Base-by-base conservation (phyloP, 2,113 vertebrate genomes). In the Pseudonaja textilis region DNA sequence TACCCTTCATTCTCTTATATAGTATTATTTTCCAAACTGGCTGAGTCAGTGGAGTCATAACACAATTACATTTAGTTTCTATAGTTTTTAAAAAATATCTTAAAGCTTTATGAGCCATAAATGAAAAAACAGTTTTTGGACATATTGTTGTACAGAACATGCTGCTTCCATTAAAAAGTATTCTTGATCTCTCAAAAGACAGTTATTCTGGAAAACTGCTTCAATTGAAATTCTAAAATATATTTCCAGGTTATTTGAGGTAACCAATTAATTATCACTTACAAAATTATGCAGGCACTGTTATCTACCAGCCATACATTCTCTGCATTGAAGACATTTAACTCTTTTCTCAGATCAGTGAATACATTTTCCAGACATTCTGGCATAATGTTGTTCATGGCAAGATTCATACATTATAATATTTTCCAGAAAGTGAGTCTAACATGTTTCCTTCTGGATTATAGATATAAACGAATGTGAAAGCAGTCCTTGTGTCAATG, bases 391-490 rank as follows among this genome's bases (percentile, higher is more conserved):
- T 55, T 11, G 64, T 94, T 93, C 93, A 93, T 93, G 95, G 88
- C 56, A 94, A 39, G 10, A 39, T 91, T 96, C 94, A 26, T 89
- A 88, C 25, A 87, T 42, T 95, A 59, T 94, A 95, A 93, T 94
- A 95, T 96, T 97, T 97, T 94, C 91, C 95, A 97, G 95, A 96
- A 97, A 0, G 2, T 88, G 56, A 47, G 93, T 95, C 93, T 97
- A 95, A 97, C 88, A 95, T 92, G 97, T 97, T 96, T 95, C 90
- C 96, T 96, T 97, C 95, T 97, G 96, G 91, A 90, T 96, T 97
- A 47, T 96, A 99, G 98, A 98, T 95, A 94, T 98, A 97, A 98
- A 98, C 93, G 98, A 99, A 97, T 98, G 98, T 97, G 98, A 98
- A 96, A 98, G 96, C 94, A 98, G 95, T 86, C 98, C 98, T 0